A percentile compares a stretch with the other conserved stretches of the same genome.
Conservation (phyloP, 92 coral and sea anemone genomes). For the Zoanthus sansibaricus region DNA sequence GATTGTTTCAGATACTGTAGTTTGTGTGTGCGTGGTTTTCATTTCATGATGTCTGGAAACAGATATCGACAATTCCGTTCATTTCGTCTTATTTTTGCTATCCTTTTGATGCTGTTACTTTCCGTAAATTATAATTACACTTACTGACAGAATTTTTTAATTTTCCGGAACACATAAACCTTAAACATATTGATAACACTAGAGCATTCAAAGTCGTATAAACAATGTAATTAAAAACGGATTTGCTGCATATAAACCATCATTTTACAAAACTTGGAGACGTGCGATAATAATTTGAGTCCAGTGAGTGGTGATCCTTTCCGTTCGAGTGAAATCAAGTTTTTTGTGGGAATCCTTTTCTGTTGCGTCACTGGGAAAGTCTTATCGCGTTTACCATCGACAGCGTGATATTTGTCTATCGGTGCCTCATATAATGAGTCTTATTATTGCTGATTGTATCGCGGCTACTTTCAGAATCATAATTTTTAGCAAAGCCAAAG, state of each 20-base stretch:
- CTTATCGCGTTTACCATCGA: conserved; percentile 19
- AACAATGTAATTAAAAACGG: conserved; percentile 36
- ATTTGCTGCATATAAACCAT: background rate
- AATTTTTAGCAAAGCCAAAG: background rate
- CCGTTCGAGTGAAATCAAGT: background rate
- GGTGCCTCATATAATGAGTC: conserved; percentile 23
- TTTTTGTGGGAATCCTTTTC: conserved; percentile 11
- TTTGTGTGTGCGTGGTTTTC: background rate
- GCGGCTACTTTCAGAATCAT: background rate
- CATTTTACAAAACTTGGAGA: background rate
- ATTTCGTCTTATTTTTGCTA: background rate
- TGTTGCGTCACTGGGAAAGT: background rate
- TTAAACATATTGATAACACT: background rate
- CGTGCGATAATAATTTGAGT: background rate
- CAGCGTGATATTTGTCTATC: conserved; percentile 3
- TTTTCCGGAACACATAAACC: conserved; percentile 12
- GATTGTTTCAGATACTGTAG: conserved; percentile 10
- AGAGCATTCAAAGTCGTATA: conserved; percentile 32
- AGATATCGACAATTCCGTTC: background rate
- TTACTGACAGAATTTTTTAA: background rate
- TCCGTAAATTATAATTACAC: background rate
- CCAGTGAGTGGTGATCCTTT: background rate
- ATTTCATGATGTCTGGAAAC: background rate
- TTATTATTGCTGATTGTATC: conserved; percentile 18
- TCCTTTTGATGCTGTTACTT: background rate